These are phyloP conservation scores for Camponotus vicinus DNA, from an alignment of 1,140 invertebrate species.

Conservation along the genomic window DNA sequence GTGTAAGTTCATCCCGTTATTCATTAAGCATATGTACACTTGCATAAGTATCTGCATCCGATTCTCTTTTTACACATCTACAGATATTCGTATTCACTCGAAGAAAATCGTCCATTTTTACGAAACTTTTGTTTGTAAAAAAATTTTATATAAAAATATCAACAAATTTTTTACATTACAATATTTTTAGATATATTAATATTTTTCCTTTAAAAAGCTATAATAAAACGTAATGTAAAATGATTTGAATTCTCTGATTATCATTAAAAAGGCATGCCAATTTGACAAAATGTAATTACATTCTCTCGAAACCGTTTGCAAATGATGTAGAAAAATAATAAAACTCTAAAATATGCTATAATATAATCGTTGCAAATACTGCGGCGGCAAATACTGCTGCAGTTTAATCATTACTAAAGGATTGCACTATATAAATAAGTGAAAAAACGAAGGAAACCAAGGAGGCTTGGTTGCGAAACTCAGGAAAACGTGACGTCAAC, in stretches of 20 bases:
- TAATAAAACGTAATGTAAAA: not conserved
- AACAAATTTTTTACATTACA: not conserved
- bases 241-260: not conserved
- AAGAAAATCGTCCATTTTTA: not conserved
- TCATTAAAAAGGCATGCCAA: not conserved
- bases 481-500: slow-evolving; percentile 48
- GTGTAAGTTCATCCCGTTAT: slow-evolving; percentile 30
- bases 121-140: not conserved
- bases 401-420: slow-evolving; percentile 20
- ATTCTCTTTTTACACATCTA: not conserved
- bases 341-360: slow-evolving; percentile 21
- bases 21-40: slow-evolving; percentile 36
- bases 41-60: slow-evolving; percentile 26
- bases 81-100: not conserved
- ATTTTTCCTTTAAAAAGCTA: not conserved
- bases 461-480: slow-evolving; percentile 40
- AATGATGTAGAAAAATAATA: not conserved
- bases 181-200: not conserved
- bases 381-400: slow-evolving; percentile 25
- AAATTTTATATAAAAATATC: not conserved
- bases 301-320: not conserved
- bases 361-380: slow-evolving; percentile 1
- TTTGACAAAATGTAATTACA: not conserved
- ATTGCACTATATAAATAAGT: slow-evolving; percentile 36
- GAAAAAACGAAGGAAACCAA: slow-evolving; percentile 19